phyloP scores from a whole-genome alignment of 2,113 vertebrate genomes.

The Cinclus mexicanus region DNA sequence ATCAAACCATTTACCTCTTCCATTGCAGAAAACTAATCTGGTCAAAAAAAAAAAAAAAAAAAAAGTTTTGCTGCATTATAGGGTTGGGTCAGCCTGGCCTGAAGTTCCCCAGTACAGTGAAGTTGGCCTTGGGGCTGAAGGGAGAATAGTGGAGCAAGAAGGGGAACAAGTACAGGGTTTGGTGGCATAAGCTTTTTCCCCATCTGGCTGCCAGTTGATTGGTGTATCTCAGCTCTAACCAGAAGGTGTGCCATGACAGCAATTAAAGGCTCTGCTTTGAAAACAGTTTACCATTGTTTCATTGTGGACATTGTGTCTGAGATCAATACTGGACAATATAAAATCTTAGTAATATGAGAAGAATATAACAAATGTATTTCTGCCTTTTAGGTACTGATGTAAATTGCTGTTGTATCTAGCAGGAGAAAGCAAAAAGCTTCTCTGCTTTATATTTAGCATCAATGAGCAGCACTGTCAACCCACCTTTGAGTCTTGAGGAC shows the following conservation, averaged over 20 bases:
- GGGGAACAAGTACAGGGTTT: neutral
- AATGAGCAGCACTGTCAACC: neutral
- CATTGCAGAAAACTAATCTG: neutral
- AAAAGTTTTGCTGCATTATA: neutral
- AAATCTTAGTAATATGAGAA: neutral
- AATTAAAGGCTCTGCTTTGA: neutral
- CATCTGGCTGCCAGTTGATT: neutral
- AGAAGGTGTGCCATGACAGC: neutral
- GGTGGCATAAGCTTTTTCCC: neutral
- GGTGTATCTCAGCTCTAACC: neutral
- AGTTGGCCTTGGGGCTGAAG: neutral
- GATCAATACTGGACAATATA: neutral
- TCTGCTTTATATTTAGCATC: neutral
- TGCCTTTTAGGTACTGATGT: neutral
- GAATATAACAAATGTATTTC: neutral
- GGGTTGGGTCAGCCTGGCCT: neutral
- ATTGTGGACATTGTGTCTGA: neutral
- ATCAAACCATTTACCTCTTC: neutral
- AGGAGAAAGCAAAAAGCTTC: neutral
- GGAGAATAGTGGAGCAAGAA: neutral
- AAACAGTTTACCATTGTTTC: neutral
- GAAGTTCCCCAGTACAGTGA: neutral
- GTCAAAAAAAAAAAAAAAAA: neutral
- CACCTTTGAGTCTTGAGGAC: neutral
- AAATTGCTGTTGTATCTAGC: neutral